Base-by-base conservation (phyloP, 1,140 invertebrate genomes). In the Scaptomyza pallida region DNA sequence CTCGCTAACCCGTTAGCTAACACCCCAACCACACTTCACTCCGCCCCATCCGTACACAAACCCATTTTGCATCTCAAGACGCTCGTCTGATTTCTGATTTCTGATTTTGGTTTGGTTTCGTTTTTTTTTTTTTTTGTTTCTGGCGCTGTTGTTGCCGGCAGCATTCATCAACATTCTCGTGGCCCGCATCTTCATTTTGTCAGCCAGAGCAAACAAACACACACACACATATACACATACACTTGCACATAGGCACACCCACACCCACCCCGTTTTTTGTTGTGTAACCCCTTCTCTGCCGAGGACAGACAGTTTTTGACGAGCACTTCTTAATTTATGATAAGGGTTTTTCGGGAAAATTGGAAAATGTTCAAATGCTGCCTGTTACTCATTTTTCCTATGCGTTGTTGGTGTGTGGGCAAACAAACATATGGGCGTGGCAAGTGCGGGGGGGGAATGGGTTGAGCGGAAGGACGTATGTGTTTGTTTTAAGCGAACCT, bases 291-390 rank as follows among this genome's bases (percentile, higher is more conserved):
- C 45, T 57, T 59, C 51, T 50, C 33, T 13, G 69, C 63, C 72
- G 47, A 70, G 67, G 83, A 68, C 75, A 88, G 82, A 89, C 82
- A 88, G 82, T 89, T 88, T 88, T 88, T 88, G 82, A 88, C 82
- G 82, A 88, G 82, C 82, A 82, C 82, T 88, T 88, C 88, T 89
- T 89, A 90, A 89, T 89, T 89, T 89, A 89, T 89, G 88, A 89
- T 89, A 89, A 89, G 88, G 88, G 88, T 89, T 89, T n/a, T 89
- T 81, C 56, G 57, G 82, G 82, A 89, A 89, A 90, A 90, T 89
- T 83, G 78, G 78, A 89, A 89, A 90, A 90, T 89, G 83, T 86
- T 86, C 76, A 86, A 86, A 88, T 88, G 78, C 75, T 60, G 72
- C 68, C 72, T 61, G 72, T 51, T 56, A 69, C 71, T 61, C 33